Percentiles rank a stretch among this genome's conserved stretches.
Conservation (phyloP, 2,888 invertebrate genomes). For the Neoscelio sp. region DNA sequence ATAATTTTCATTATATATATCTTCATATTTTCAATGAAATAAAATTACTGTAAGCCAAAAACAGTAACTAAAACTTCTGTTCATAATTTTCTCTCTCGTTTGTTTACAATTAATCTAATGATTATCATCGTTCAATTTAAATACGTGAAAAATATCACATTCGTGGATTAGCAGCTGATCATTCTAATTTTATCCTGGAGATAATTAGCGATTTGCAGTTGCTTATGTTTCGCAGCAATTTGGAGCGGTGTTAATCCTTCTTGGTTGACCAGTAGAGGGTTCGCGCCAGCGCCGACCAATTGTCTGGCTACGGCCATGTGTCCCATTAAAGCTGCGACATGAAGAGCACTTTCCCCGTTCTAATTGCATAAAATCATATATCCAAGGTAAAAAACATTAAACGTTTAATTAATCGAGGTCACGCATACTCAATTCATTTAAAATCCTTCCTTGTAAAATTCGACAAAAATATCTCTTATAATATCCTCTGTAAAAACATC, state of each 20-base stretch:
- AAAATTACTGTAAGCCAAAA: no score
- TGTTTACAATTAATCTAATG: no score
- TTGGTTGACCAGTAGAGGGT: slow-evolving; percentile 88
- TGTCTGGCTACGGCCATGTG: slow-evolving; percentile 91
- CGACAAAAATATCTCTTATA: no score
- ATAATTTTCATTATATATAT: no score
- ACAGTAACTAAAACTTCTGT: no score
- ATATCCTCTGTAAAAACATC: no score
- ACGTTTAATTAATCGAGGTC: slow-evolving; percentile 46
- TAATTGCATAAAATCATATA: slow-evolving; percentile 79
- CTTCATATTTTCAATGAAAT: no score
- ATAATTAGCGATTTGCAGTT: slow-evolving; percentile 85
- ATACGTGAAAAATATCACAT: slow-evolving; percentile 28
- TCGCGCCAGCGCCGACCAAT: slow-evolving; percentile 88
- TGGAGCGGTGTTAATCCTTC: slow-evolving; percentile 88
- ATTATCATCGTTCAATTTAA: no score
- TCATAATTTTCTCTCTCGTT: no score
- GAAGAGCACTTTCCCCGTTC: slow-evolving; percentile 96
- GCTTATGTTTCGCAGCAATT: slow-evolving; percentile 85
- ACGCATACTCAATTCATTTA: slow-evolving; percentile 14
- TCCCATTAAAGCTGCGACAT: slow-evolving; percentile 96
- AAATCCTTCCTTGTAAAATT: no score
- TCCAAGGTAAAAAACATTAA: slow-evolving; percentile 45
- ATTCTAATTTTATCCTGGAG: slow-evolving; percentile 83
- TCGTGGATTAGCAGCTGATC: slow-evolving; percentile 44